Base-by-base conservation (phyloP, 2,113 vertebrate genomes). In the Meleagris gallopavo region DNA sequence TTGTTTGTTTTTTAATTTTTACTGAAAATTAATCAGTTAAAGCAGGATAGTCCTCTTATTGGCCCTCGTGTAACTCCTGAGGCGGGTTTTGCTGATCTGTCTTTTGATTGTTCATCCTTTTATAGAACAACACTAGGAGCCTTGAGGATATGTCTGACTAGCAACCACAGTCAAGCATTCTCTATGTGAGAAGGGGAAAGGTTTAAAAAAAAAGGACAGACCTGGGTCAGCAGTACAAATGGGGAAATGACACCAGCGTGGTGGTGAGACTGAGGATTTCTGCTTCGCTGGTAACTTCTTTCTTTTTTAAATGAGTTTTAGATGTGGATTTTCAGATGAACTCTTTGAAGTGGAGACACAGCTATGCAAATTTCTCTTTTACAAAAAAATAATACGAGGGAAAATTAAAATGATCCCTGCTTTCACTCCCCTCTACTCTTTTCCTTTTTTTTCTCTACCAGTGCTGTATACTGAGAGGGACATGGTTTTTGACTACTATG, bases 191-290 rank as follows among this genome's bases (percentile, higher is more conserved):
- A 83, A 86, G 79, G 76, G 46, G 71, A 54, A 88, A 88, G 69
- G 34, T 17, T 54, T 29, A 55, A 20, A 43, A 52, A 27, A 40
- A 64, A 66, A 55, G 50, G 36, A 45, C n/a, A 60, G 36, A 41
- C 90, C 32, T 72, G 62, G 94, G 83, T 91, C 95, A 96, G 79
- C 76, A 78, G n/a, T 81, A 54, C 27, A 65, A 72, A 90, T 6
- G 0, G 70, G 91, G 94, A 95, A 95, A 81, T 94, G 70, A 86
- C 93, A 95, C 80, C 80, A 90, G 54, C 65, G 13, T 80, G 79
- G 78, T 93, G 61, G 71, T 77, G 65, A 93, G 81, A 88, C 46
- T 86, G 80, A 95, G 90, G 91, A 83, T 93, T 97, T 95, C 94
- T 96, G 79, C 95, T 95, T 88, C 27, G 12, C 72, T 95, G 73